Base-by-base conservation (phyloP, 1,140 invertebrate genomes). In the Caenorhabditis latens region DNA sequence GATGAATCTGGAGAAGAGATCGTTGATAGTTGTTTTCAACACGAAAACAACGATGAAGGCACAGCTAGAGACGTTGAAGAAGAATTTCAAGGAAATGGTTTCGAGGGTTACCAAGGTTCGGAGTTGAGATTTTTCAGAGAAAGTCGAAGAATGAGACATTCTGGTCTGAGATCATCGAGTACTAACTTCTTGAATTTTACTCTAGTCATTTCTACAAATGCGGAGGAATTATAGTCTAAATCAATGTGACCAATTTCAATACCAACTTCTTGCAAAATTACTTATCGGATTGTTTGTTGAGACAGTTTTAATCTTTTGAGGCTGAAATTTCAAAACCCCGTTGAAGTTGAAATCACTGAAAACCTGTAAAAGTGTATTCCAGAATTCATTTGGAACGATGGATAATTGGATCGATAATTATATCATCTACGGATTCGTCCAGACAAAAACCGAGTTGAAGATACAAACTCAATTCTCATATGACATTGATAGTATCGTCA, bases 41-140 rank as follows among this genome's bases (percentile, higher is more conserved):
- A 75, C 43, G 19, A 75, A 75, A 46, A 75, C 67, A 8, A 75
- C 67, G 9, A 75, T 75, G 67, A 75, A 75, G 19, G 5, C 42
- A 14, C 67, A 75, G n/a, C 46, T 75, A n/a, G 42, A 75, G 16
- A 21, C 67, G 5, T 48, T 75, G 67, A 75, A 75, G 46, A 46
- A 46, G 16, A 75, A 75, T 48, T 75, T 75, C 67, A 75, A 75
- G 42, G 67, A 75, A 19, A 75, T 75, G 67, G 42, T 75, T 46
- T 75, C 67, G 6, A 43, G 19, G n/a, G 9, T 75, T 48, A 46
- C 43, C 5, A 75, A 46, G 67, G 67, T 71, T 16, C 14, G 57
- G n/a, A n/a, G 19, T 16, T 7, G 3, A 65, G 40, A 65, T 7
- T 16, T n/a, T n/a, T 32, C 32, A 32, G 32, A 32, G 32, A 32